Evolutionary conservation across 1,140 invertebrate species (phyloP).

Genomic region (Lepidurus couesii): DNA sequence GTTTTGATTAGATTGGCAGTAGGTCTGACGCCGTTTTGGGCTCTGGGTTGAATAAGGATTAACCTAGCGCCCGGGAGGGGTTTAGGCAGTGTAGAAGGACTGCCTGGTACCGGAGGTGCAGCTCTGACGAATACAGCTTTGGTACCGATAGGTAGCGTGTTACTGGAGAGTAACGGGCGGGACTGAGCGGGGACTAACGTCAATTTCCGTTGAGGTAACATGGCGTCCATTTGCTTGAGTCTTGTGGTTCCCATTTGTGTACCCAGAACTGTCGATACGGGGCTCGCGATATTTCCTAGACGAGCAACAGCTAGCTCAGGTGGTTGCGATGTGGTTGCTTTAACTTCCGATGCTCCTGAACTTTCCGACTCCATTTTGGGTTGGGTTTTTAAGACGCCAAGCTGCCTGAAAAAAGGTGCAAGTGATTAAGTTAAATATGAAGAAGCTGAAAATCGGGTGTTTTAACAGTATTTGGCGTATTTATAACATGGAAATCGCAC

Average conservation of each 20-base stretch:
- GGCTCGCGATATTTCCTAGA: neutral
- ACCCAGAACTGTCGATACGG: neutral
- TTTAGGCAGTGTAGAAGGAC: neutral
- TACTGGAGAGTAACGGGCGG: neutral
- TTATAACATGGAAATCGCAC: neutral
- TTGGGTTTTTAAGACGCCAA: neutral
- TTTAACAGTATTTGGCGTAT: neutral
- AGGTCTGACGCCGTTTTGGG: neutral
- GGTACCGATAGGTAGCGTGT: neutral
- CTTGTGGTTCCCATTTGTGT: neutral
- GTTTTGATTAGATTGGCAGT: neutral
- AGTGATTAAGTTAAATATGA: neutral
- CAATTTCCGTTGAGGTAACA: constrained; percentile 10
- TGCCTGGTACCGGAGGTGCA: neutral
- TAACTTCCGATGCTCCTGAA: neutral
- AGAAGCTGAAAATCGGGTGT: neutral
- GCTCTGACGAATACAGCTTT: constrained; percentile 10
- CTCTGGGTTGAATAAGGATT: neutral
- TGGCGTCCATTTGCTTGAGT: neutral
- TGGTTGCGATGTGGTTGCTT: neutral
- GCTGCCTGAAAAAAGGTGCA: neutral
- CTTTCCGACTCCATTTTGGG: neutral
- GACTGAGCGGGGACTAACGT: neutral
- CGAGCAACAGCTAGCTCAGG: neutral
- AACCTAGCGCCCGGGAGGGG: neutral